Base-by-base conservation (phyloP, 2,888 invertebrate genomes). In the Spisula subtruncata region DNA sequence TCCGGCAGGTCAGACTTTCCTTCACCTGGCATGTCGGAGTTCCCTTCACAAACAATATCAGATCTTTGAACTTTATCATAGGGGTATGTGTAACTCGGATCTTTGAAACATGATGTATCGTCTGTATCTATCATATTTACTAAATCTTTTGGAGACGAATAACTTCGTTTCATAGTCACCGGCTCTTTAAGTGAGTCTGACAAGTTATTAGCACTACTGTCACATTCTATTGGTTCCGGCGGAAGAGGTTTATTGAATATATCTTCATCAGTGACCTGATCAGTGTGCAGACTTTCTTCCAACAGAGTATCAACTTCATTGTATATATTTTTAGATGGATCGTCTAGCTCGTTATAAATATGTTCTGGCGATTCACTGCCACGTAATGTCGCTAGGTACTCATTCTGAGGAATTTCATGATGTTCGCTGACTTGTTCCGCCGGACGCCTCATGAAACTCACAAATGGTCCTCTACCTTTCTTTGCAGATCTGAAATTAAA, bases 131-230 rank as follows among this genome's bases (percentile, higher is more conserved):
- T 80, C 35, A 56, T 0, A n/a, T 81, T 6, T 14, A 32, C 56
- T n/a, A 87, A 60, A 48, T 83, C 87, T 48, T 87, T 82, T 10
- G 87, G 87, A 75, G 54, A 51, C 35, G 87, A 87, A 56, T 87
- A 87, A 82, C 87, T 87, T 16, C 87, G 71, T 56, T 87, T 82
- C 35, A 87, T 87, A 5, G 82, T 82, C 20, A 87, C 87, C 0
- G 87, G 87, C 46, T 75, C 87, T n/a, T 83, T 87, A 18, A 16
- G n/a, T 16, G 25, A n/a, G 48, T 84, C 75, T 29, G 41, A 51
- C 5, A 46, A 46, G 32, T 32, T 29, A n/a, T 14, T 48, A 75
- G 1, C 25, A 29, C 16, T 84, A 25, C 10, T n/a, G 46, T 25
- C 75, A 0, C 60, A 18, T 29, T 81, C 54, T 18, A 32, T 8